Evolutionary conservation across 1,140 invertebrate species (phyloP).

Genomic region (Archivesica marissinica): DNA sequence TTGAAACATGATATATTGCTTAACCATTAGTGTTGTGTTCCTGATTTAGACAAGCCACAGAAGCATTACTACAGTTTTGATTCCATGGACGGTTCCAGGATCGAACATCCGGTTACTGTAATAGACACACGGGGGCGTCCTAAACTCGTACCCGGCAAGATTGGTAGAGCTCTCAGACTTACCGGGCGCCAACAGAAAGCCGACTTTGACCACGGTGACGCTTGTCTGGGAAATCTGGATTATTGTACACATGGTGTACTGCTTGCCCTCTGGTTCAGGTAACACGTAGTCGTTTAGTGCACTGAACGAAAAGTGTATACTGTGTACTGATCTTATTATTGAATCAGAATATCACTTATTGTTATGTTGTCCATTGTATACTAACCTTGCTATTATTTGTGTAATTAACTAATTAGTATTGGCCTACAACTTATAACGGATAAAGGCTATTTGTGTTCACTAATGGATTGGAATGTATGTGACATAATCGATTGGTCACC

Average conservation of each 20-base stretch:
- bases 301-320: no score
- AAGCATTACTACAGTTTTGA: slow-evolving; percentile 68
- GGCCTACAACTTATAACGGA: no score
- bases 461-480: no score
- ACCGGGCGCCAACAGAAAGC: slow-evolving; percentile 73
- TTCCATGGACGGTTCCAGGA: slow-evolving; percentile 58
- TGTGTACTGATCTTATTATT: no score
- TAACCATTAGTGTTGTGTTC: no score
- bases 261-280: slow-evolving; percentile 76
- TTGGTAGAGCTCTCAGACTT: slow-evolving; percentile 74
- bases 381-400: no score
- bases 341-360: no score
- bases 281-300: not conserved
- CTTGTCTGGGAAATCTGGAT: slow-evolving; percentile 81
- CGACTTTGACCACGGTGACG: slow-evolving; percentile 71
- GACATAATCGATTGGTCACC: no score
- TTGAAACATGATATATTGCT: no score
- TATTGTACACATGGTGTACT: slow-evolving; percentile 77
- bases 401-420: no score
- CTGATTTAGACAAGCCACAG: slow-evolving; percentile 70
- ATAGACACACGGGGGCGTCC: slow-evolving; percentile 72
- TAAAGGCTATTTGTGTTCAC: no score
- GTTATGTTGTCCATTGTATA: no score
- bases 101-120: slow-evolving; percentile 68
- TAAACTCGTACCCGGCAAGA: slow-evolving; percentile 70